Evolutionary conservation across 2,113 vertebrate species (phyloP), one percentile per base, ranked within the genome.

Genomic region (Rhinoderma darwinii): DNA sequence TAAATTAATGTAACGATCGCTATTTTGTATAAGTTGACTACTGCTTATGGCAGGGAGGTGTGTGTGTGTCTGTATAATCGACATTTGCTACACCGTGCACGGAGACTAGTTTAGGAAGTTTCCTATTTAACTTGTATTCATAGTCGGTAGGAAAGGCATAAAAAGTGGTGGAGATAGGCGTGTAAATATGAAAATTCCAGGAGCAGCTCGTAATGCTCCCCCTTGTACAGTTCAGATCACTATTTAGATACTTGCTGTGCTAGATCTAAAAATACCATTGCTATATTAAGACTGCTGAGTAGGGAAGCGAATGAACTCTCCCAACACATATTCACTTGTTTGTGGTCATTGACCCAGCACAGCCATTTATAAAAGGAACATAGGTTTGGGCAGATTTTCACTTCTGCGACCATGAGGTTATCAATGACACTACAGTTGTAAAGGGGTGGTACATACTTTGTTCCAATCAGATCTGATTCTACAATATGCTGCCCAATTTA

Each of bases 171-270:
- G 27, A 39, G 54, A 27, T 18, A 35, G 35, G 54, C 76, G 56
- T 56, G 76, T 79, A 79, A 79, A 79, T 79, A 79, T 37, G 22
- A 51, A 79, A 56, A 79, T 79, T 79, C 76, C 76, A 20, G 50
- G 25, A 56, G 76, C 76, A 37, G 76, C 56, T 79, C 56, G 76
- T 79, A 79, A 79, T 56, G 47, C 76, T 54, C 47, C 37, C 15
- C 27, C 18, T 77, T 76, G 8, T 32, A 47, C n/a, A 17, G 32
- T 79, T 51, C 76, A 54, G 76, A 56, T 61, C 54, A 61, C 78
- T 41, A 39, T 80, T 59, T 81, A 82, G 79, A 63, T 82, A 82
- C 79, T 63, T 63, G 50, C 47, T 79, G 79, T 82, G 17, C 79
- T 82, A 37, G 2, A 63, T 82, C 79, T 63, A 82, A 79, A 79